Evolutionary conservation across 2,797 vertebrate genomes (phyloP).

Genomic region (Tiaroga cobitis): DNA sequence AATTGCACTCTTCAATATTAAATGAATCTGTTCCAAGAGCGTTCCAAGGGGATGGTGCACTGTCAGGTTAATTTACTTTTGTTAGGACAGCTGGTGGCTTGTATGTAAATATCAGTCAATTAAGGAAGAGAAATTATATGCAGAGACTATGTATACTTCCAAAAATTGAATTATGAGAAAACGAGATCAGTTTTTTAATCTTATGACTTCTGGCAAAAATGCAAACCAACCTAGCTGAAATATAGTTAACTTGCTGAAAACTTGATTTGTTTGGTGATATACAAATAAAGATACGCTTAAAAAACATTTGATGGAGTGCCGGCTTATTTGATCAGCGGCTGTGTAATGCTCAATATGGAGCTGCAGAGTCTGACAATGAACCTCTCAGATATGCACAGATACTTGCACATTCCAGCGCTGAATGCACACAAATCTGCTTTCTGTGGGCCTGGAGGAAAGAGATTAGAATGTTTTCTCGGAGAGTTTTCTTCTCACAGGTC

Average conservation of each 20-base stretch:
- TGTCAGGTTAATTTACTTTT: conserved; percentile 74
- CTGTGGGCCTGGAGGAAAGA: conserved; percentile 55
- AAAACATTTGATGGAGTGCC: conserved; percentile 17
- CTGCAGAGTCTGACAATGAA: conserved; percentile 38
- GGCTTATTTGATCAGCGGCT: background rate
- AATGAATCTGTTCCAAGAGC: conserved; percentile 45
- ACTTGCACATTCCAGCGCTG: conserved; percentile 44
- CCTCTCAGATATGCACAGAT: conserved; percentile 49
- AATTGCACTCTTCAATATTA: conserved; percentile 44
- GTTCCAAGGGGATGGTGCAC: conserved; percentile 65
- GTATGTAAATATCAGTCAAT: conserved; percentile 72
- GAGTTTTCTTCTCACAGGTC: conserved; percentile 32
- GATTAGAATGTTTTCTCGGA: conserved; percentile 56
- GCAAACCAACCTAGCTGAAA: conserved; percentile 32
- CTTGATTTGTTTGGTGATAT: conserved; percentile 2
- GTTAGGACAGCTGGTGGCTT: conserved; percentile 73
- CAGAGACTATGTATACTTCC: conserved; percentile 48
- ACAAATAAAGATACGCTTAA: conserved; percentile 10
- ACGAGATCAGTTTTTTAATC: conserved; percentile 53
- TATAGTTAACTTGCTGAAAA: conserved; percentile 40
- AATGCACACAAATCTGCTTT: conserved; percentile 54
- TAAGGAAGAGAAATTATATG: conserved; percentile 60
- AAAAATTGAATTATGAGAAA: conserved; percentile 56
- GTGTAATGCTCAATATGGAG: conserved; percentile 9
- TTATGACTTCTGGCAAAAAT: conserved; percentile 52